These are phyloP conservation scores for Brachylomia viminalis DNA, from an alignment of 2,888 invertebrate genomes.

Conservation along the genomic window DNA sequence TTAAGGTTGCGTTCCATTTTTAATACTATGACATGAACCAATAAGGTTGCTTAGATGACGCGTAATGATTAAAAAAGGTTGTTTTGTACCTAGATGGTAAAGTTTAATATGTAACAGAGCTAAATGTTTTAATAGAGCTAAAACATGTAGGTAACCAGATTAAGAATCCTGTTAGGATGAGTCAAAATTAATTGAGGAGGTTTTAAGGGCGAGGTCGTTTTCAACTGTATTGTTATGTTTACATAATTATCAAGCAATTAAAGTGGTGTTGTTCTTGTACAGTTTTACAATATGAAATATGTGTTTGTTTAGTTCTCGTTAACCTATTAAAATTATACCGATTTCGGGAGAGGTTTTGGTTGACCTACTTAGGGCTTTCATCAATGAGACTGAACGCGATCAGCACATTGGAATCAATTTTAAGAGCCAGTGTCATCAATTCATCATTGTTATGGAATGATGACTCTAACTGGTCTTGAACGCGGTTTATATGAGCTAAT, in stretches of 20 bases:
- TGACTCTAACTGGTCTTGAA: background rate
- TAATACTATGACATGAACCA: background rate
- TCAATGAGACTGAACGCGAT: background rate
- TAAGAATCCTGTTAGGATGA: slow-evolving; percentile 25
- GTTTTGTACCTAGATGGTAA: slow-evolving; percentile 24
- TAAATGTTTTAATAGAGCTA: no score
- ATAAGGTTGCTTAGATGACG: background rate
- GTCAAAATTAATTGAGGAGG: background rate
- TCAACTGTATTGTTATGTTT: background rate
- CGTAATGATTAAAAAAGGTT: slow-evolving; percentile 12
- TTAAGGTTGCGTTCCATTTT: background rate
- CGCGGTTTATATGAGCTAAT: background rate
- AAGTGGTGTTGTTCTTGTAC: background rate
- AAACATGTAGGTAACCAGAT: slow-evolving; percentile 57
- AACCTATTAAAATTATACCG: background rate
- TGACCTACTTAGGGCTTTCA: background rate
- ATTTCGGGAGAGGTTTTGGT: no score
- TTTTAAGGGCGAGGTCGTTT: slow-evolving; percentile 17
- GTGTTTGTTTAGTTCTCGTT: background rate
- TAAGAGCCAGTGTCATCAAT: background rate
- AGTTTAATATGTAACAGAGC: no score
- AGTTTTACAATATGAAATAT: background rate
- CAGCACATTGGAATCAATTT: background rate
- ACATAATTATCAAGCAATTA: background rate
- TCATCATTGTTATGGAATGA: background rate